phyloP scores from a whole-genome alignment of 2,888 invertebrate species.

The Apodemia mormo region DNA sequence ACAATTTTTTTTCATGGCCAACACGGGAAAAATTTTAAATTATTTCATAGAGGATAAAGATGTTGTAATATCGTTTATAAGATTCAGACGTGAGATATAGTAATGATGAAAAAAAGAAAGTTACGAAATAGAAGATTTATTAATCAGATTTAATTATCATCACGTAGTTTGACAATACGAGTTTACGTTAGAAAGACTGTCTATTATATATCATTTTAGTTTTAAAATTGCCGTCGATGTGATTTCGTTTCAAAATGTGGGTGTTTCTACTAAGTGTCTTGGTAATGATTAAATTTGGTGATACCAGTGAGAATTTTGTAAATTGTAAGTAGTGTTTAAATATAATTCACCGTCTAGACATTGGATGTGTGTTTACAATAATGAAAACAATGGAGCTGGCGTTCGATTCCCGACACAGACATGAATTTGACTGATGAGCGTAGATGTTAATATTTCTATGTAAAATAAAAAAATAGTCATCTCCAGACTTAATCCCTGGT shows the following conservation, averaged over 20 bases:
- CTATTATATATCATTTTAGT: slow-evolving; percentile 25
- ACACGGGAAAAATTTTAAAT: too few species aligned
- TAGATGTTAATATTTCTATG: too few species aligned
- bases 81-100: slow-evolving; percentile 33
- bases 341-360: too few species aligned
- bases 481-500: too few species aligned
- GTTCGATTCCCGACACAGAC: too few species aligned
- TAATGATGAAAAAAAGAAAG: neutral
- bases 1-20: too few species aligned
- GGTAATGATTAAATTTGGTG: slow-evolving; percentile 27
- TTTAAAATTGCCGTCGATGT: neutral
- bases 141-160: slow-evolving; percentile 28
- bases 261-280: slow-evolving; percentile 29
- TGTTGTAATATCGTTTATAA: neutral
- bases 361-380: too few species aligned
- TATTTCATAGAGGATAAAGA: neutral
- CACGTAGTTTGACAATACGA: slow-evolving; percentile 30
- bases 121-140: neutral
- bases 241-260: slow-evolving; percentile 32
- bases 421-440: too few species aligned
- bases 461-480: too few species aligned
- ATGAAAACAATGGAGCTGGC: too few species aligned
- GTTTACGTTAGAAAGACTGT: slow-evolving; percentile 26
- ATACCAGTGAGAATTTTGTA: slow-evolving; percentile 33
- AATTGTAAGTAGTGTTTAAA: slow-evolving; percentile 37